Percentiles rank a stretch among this genome's conserved stretches.
phyloP scores from a whole-genome alignment of 2,113 vertebrate species.

The Gallinago undulata region DNA sequence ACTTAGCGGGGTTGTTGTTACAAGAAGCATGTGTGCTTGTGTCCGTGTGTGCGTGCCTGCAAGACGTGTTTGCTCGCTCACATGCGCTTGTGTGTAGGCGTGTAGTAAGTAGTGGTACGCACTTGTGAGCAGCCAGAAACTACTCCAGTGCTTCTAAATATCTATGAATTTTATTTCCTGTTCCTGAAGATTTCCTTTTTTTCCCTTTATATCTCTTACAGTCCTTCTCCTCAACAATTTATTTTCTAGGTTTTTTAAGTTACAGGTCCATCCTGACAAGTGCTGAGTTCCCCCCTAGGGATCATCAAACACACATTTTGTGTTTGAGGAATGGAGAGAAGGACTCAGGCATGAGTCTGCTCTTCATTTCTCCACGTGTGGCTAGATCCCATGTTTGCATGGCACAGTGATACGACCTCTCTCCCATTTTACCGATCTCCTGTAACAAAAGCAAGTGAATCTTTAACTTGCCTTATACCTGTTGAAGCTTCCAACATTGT shows the following conservation, averaged over 20 bases:
- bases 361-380: background rate
- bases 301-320: background rate
- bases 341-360: background rate
- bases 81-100: background rate
- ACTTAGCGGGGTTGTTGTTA: background rate
- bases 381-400: background rate
- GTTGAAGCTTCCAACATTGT: rapidly evolving
- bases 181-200: background rate
- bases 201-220: background rate
- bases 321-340: background rate
- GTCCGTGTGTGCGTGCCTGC: background rate
- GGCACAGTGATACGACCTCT: no score
- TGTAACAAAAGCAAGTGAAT: background rate
- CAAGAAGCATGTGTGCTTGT: background rate
- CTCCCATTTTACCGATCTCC: background rate
- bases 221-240: background rate
- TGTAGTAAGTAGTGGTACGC: background rate
- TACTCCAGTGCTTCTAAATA: background rate
- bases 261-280: background rate
- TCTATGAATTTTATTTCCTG: rapidly evolving
- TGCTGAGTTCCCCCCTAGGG: background rate
- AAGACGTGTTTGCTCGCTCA: background rate
- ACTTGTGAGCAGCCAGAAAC: background rate
- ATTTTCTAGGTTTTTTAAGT: background rate
- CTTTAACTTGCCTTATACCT: background rate